Conservation (phyloP, 1,140 invertebrate genomes). For the Diorhabda carinulata region DNA sequence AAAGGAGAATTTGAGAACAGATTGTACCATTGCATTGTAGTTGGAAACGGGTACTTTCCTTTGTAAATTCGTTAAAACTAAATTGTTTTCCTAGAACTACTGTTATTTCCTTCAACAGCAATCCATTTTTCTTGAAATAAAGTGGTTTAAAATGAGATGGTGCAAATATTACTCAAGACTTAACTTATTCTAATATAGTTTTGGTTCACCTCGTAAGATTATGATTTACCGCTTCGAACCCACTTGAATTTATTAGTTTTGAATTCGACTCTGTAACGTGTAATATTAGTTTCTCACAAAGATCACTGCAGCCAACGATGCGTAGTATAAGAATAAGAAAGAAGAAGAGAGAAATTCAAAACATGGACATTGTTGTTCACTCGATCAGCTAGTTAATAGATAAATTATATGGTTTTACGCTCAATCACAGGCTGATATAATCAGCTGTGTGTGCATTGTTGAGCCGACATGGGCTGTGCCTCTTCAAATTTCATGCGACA, state of each 20-base stretch:
- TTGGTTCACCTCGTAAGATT: too few species aligned
- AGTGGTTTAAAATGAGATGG: too few species aligned
- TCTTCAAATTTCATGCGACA: slow-evolving; percentile 47
- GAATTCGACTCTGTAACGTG: not conserved
- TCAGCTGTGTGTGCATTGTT: slow-evolving; percentile 38
- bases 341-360: slow-evolving; percentile 18
- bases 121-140: too few species aligned
- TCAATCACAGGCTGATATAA: slow-evolving; percentile 43
- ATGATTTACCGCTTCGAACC: not conserved
- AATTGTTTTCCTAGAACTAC: too few species aligned
- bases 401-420: slow-evolving; percentile 45
- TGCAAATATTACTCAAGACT: too few species aligned
- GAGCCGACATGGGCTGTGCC: slow-evolving; percentile 39
- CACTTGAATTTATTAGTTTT: not conserved
- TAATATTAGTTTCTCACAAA: not conserved
- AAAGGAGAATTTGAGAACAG: too few species aligned
- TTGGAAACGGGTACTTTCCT: too few species aligned
- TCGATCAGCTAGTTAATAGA: slow-evolving; percentile 43
- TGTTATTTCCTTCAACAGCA: too few species aligned
- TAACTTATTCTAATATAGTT: too few species aligned
- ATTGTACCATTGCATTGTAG: too few species aligned
- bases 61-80: too few species aligned
- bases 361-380: slow-evolving; percentile 40
- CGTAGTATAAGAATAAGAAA: not conserved
- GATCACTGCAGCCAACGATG: not conserved